Evolutionary conservation across 2,888 invertebrate species (phyloP), one percentile per base, ranked within the genome.

Genomic region (Athalia circularis): DNA sequence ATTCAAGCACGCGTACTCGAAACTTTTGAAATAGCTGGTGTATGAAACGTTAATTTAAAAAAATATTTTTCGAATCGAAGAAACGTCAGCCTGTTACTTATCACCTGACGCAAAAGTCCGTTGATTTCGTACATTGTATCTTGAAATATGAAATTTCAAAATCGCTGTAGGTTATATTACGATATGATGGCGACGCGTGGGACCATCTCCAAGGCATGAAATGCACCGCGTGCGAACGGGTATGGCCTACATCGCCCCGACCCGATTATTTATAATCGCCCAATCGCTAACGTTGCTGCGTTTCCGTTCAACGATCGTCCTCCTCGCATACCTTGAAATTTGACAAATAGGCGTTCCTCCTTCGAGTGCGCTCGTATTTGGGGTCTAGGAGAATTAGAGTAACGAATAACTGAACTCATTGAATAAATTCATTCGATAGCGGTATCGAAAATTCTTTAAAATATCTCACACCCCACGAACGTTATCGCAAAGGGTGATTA

Each of bases 261-360:
- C 43, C 13, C 7, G 57, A 72, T 57, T 57, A 72, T 72, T 72
- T 72, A 59, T 72, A 47, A 29, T 29, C 29, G 59, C 59, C 59
- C 47, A 9, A 72, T 72, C 45, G 59, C 52, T 57, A 59, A 15
- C 59, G 72, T 47, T 72, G 9, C 57, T 45, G 47, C 72, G 72
- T 72, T 72, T 72, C 47, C 72, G 72, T 72, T 72, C 57, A 45
- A 29, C 72, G 72, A 6, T 47, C 47, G n/a, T 47, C 45, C n/a
- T 29, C 29, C 29, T 29, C 29, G 29, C 29, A 29, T 29, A 29
- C 29, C 29, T 29, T 29, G 29, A 29, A 29, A 29, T 29, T 29
- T 29, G 29, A 29, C 29, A 29, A 29, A 29, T 2, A 29, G 29
- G 29, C 29, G 0, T 29, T 2, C 29, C 29, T 29, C 29, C 1